Conservation (phyloP, 2,113 vertebrate genomes). For the Stigmatopora argus region DNA sequence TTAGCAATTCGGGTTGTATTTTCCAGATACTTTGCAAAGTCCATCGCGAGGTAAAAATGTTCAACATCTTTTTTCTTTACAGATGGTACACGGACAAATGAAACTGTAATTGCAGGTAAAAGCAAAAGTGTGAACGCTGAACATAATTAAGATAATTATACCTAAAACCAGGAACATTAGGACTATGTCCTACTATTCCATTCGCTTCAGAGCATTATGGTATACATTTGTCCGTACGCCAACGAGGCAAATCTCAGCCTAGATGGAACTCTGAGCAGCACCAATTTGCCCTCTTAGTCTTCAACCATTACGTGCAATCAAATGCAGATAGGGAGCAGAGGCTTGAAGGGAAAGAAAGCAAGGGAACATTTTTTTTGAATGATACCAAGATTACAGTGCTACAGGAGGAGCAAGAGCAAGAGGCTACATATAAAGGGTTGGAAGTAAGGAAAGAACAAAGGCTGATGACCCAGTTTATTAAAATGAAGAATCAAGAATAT, state of each 20-base stretch:
- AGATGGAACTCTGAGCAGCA: slow-evolving; percentile 53
- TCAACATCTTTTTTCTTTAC: background rate
- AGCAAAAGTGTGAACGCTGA: slow-evolving; percentile 11
- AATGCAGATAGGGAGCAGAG: slow-evolving; percentile 43
- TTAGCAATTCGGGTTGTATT: background rate
- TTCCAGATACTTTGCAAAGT: background rate
- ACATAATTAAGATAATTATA: slow-evolving; percentile 11
- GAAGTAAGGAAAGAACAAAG: slow-evolving; percentile 23
- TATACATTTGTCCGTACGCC: slow-evolving; percentile 45
- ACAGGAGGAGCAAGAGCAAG: background rate
- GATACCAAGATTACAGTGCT: slow-evolving; percentile 33
- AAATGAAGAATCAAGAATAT: slow-evolving; percentile 28
- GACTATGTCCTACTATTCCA: slow-evolving; percentile 17
- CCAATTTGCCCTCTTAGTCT: slow-evolving; percentile 58
- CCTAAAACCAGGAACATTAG: slow-evolving; percentile 10
- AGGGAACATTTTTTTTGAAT: slow-evolving; percentile 37
- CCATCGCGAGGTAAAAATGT: background rate
- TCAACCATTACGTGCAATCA: slow-evolving; percentile 60
- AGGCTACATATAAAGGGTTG: slow-evolving; percentile 14
- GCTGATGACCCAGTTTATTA: slow-evolving; percentile 41
- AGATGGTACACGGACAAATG: background rate
- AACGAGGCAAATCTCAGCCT: slow-evolving; percentile 51
- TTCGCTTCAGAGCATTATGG: slow-evolving; percentile 38
- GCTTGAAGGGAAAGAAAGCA: slow-evolving; percentile 36
- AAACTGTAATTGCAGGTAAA: background rate